A percentile compares a stretch with the other conserved stretches of the same genome.
phyloP scores from a whole-genome alignment of 2,113 vertebrate genomes.

The Symphodus melops region DNA sequence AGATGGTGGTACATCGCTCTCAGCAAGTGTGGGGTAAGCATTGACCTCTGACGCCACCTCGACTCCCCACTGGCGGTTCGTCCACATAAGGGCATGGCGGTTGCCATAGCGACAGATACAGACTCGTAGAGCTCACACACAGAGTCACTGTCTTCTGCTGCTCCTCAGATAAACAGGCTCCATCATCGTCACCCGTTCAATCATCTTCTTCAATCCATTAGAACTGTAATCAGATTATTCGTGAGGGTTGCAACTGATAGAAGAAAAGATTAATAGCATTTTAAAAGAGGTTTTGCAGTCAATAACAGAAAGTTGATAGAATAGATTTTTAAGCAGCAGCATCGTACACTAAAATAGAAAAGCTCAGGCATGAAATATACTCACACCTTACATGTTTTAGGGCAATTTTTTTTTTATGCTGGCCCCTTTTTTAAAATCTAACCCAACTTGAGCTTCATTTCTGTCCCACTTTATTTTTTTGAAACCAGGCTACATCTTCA shows the following conservation, averaged over 20 bases:
- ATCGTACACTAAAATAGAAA: conserved; percentile 33
- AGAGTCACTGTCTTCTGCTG: conserved; percentile 19
- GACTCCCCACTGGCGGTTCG: conserved; percentile 5
- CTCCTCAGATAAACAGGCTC: conserved; percentile 1
- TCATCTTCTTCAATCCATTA: not conserved
- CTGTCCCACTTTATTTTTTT: conserved; percentile 24
- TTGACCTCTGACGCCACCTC: conserved; percentile 30
- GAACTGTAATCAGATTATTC: not conserved
- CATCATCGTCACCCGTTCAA: not conserved
- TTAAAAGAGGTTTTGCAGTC: conserved; percentile 3
- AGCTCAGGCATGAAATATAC: conserved; percentile 17
- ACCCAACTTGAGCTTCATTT: conserved; percentile 37
- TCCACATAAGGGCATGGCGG: conserved; percentile 1
- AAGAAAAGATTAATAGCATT: no score
- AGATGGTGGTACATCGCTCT: conserved; percentile 96
- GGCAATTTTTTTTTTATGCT: conserved; percentile 45
- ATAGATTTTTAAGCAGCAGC: conserved; percentile 21
- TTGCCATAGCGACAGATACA: conserved; percentile 22
- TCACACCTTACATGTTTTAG: conserved; percentile 37
- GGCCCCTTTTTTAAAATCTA: conserved; percentile 46
- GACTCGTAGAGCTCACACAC: not conserved
- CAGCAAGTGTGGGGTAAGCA: conserved; percentile 94
- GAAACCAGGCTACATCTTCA: conserved; percentile 23
- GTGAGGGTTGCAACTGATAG: not conserved
- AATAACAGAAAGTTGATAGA: not conserved